These are phyloP conservation scores for Electrophaes corylata DNA, from an alignment of 2,888 invertebrate genomes.

Conservation along the genomic window DNA sequence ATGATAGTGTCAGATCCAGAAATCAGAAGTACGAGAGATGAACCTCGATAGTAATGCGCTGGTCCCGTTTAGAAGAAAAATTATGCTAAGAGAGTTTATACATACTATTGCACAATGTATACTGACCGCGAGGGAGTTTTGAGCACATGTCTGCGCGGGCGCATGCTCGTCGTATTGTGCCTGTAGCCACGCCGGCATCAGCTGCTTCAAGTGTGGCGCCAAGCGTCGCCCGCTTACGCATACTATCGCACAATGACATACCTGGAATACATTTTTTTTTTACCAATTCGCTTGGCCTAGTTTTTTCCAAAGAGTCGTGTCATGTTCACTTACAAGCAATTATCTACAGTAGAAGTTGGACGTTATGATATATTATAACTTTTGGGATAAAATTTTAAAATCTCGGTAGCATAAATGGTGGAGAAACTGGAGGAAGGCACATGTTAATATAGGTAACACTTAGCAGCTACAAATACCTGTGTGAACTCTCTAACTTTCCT, in stretches of 20 bases:
- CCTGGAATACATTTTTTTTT: constrained; percentile 59
- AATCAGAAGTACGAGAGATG: too few relatives aligned
- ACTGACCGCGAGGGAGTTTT: constrained; percentile 48
- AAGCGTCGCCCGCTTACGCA: constrained; percentile 87
- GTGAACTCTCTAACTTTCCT: constrained; percentile 92
- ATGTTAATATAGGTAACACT: too few relatives aligned
- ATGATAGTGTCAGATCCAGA: too few relatives aligned
- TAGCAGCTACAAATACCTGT: constrained; percentile 66
- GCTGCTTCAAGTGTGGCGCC: constrained; percentile 90
- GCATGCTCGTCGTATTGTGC: constrained; percentile 94
- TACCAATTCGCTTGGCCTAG: too few relatives aligned
- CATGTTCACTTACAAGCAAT: too few relatives aligned
- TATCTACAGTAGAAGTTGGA: too few relatives aligned
- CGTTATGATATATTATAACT: too few relatives aligned
- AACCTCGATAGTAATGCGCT: too few relatives aligned
- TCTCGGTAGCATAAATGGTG: too few relatives aligned
- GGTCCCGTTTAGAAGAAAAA: background rate
- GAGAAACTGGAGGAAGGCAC: too few relatives aligned
- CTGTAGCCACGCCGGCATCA: constrained; percentile 93
- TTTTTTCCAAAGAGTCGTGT: too few relatives aligned
- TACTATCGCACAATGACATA: constrained; percentile 88
- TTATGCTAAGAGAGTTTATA: background rate
- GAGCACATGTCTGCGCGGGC: constrained; percentile 83
- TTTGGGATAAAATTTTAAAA: too few relatives aligned
- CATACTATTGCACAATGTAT: background rate